Evolutionary conservation across 2,113 vertebrate genomes (phyloP).

Genomic region (Elanus axillaris): DNA sequence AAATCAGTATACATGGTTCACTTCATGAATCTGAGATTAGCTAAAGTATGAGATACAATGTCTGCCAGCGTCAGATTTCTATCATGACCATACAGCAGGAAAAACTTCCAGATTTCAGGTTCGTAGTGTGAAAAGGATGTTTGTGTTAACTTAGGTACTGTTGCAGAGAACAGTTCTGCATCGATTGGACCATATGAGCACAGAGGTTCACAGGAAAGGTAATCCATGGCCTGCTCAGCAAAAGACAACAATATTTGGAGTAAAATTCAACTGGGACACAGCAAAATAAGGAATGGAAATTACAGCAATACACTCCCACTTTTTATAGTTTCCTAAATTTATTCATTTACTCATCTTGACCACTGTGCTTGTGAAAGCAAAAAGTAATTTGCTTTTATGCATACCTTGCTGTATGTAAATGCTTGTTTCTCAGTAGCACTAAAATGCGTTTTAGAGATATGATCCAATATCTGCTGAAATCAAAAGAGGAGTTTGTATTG

Average conservation of each 20-base stretch:
- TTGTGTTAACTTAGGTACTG: neutral
- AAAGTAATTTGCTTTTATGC: neutral
- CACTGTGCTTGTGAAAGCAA: neutral
- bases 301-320: neutral
- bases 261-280: neutral
- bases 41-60: neutral
- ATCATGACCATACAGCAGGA: neutral
- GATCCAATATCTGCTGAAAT: neutral
- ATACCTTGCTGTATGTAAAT: neutral
- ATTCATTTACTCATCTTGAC: neutral
- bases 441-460: neutral
- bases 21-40: neutral
- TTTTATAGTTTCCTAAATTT: neutral
- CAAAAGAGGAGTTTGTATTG: neutral
- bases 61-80: slow-evolving; percentile 2
- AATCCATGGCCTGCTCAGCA: neutral
- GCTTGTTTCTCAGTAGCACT: neutral
- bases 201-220: neutral
- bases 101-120: neutral
- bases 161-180: neutral
- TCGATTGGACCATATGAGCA: neutral
- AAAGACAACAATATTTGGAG: neutral
- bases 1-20: slow-evolving; percentile 15
- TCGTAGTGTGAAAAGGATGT: neutral
- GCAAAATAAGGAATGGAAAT: neutral